Conservation (phyloP, 2,888 invertebrate species). For the Monochamus alternatus region DNA sequence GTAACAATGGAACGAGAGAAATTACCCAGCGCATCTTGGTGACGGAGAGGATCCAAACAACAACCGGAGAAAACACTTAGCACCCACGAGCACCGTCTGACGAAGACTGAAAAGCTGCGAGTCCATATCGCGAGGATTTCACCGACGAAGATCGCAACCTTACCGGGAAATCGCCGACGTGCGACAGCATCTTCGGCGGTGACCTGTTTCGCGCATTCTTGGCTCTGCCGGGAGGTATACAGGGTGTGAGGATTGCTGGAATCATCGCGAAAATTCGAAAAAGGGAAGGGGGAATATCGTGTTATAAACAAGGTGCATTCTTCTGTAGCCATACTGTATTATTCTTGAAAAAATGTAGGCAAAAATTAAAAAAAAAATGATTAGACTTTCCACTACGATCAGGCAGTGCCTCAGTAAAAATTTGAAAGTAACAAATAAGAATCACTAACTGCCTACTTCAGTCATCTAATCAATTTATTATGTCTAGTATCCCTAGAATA, state of each 20-base stretch:
- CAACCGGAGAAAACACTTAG: constrained; percentile 39
- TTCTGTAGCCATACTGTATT: too few relatives aligned
- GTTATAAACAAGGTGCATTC: too few relatives aligned
- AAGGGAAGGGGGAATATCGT: too few relatives aligned
- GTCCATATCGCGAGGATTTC: constrained; percentile 38
- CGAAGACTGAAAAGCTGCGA: constrained; percentile 45
- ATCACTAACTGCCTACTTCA: too few relatives aligned
- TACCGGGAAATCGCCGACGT: constrained; percentile 43
- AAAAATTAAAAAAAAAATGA: too few relatives aligned
- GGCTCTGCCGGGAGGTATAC: not conserved
- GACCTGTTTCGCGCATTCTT: constrained; percentile 45
- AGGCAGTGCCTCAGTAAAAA: too few relatives aligned
- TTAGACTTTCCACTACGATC: too few relatives aligned
- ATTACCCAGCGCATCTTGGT: constrained; percentile 43
- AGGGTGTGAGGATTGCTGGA: not conserved
- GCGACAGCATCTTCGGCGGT: constrained; percentile 39
- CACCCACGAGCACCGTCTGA: constrained; percentile 48
- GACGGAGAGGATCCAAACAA: constrained; percentile 1
- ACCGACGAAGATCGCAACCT: constrained; percentile 46
- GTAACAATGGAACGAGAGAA: not conserved
- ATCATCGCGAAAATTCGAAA: not conserved
- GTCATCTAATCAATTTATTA: too few relatives aligned
- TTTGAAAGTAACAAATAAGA: too few relatives aligned
- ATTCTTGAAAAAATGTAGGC: too few relatives aligned
- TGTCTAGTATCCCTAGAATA: too few relatives aligned